Percentiles rank a stretch among this genome's conserved stretches.
These are phyloP conservation scores for Siniperca knerii DNA, from an alignment of 2,113 vertebrate species.

Conservation along the genomic window DNA sequence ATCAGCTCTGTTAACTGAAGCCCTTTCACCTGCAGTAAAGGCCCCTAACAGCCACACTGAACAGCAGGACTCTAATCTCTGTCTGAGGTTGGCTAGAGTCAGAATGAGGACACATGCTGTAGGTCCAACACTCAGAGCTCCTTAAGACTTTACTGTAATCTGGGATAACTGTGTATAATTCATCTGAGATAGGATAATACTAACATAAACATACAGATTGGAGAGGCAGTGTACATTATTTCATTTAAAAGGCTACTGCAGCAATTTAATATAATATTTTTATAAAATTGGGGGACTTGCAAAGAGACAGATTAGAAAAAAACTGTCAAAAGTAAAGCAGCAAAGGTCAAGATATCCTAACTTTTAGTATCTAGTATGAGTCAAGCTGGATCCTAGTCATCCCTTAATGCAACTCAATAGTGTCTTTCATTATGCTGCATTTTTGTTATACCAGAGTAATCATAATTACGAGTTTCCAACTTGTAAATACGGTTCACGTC, in stretches of 20 bases:
- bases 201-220: constrained; percentile 15
- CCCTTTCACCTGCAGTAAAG: constrained; percentile 50
- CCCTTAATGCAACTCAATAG: not conserved
- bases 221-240: not conserved
- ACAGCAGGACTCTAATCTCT: constrained; percentile 50
- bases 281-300: not conserved
- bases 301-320: not conserved
- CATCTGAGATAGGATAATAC: constrained; percentile 16
- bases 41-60: constrained; percentile 23
- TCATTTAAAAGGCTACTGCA: not conserved
- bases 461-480: not conserved
- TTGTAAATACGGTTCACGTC: not conserved
- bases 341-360: not conserved
- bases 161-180: constrained; percentile 52
- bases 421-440: not conserved
- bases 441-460: not conserved
- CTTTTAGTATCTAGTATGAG: not conserved
- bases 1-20: constrained; percentile 34
- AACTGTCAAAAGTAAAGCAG: not conserved
- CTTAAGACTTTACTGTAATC: constrained; percentile 71
- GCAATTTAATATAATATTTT: not conserved
- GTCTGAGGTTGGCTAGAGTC: constrained; percentile 33
- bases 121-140: constrained; percentile 55
- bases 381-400: not conserved
- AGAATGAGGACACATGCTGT: constrained; percentile 56